These are phyloP conservation scores for Buteo buteo DNA, from an alignment of 2,113 vertebrate genomes.

Conservation along the genomic window DNA sequence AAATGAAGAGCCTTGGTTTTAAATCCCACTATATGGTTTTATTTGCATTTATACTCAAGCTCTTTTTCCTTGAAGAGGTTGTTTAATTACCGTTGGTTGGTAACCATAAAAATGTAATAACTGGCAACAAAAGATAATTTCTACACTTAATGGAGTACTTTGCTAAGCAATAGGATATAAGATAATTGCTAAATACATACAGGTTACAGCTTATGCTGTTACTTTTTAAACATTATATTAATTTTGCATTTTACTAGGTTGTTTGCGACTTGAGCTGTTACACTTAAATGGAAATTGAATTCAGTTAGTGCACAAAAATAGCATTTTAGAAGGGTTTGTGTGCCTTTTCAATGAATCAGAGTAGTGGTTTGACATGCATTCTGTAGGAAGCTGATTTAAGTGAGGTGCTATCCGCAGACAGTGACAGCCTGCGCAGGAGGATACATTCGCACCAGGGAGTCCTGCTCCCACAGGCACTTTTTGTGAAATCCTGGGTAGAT, in stretches of 20 bases:
- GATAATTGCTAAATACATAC: neutral
- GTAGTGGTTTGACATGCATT: neutral
- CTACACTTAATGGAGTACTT: neutral
- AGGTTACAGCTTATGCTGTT: neutral
- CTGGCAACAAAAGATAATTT: constrained; percentile 45
- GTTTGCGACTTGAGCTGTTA: neutral
- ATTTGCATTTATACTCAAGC: constrained; percentile 1
- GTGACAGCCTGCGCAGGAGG: neutral
- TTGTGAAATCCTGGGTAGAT: neutral
- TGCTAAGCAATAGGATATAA: neutral
- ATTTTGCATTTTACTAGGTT: neutral
- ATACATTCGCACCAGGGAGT: neutral
- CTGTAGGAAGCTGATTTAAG: neutral
- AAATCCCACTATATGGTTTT: neutral
- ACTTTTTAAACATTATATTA: neutral
- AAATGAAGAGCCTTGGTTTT: neutral
- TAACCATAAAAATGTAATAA: constrained; percentile 45
- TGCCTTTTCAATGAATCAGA: constrained; percentile 47
- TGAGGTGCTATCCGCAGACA: neutral
- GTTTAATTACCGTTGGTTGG: neutral
- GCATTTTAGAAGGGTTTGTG: neutral
- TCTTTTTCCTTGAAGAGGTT: constrained; percentile 31
- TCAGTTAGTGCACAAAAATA: constrained; percentile 20
- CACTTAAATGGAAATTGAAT: constrained; percentile 25
- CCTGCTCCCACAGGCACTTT: neutral